Conservation (phyloP, 2,113 vertebrate genomes). For the Raja brachyura region DNA sequence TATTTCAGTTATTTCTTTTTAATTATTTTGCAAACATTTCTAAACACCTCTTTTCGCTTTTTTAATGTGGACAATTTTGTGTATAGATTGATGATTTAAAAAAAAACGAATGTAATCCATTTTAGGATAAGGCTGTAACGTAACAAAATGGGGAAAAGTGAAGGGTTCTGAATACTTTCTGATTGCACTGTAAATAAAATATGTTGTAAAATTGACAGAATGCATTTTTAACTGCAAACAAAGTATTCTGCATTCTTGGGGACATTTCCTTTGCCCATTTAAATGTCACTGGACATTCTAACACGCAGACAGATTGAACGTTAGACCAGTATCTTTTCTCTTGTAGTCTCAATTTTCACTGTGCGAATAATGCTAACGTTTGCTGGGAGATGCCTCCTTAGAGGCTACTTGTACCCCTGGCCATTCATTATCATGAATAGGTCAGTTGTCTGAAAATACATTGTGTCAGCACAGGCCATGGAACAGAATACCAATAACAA, state of each 20-base stretch:
- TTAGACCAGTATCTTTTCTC: background rate
- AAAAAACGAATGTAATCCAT: too few species aligned
- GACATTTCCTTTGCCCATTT: background rate
- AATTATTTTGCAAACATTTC: too few species aligned
- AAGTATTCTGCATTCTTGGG: background rate
- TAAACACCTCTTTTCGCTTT: too few species aligned
- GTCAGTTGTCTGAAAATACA: background rate
- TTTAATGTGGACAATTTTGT: too few species aligned
- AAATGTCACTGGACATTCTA: background rate
- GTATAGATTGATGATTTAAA: too few species aligned
- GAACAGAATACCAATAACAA: background rate
- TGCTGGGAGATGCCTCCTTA: background rate
- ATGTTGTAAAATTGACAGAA: background rate
- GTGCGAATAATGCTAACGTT: background rate
- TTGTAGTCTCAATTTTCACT: background rate
- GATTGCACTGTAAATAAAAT: background rate
- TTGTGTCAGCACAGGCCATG: background rate
- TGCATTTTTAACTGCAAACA: background rate
- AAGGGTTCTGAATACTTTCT: background rate
- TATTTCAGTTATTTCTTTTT: too few species aligned
- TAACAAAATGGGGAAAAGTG: too few species aligned
- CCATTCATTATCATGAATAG: background rate
- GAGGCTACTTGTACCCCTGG: background rate
- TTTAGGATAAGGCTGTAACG: too few species aligned
- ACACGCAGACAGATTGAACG: background rate